Evolutionary conservation across 2,113 vertebrate species (phyloP).

Genomic region (Tonatia bakeri): DNA sequence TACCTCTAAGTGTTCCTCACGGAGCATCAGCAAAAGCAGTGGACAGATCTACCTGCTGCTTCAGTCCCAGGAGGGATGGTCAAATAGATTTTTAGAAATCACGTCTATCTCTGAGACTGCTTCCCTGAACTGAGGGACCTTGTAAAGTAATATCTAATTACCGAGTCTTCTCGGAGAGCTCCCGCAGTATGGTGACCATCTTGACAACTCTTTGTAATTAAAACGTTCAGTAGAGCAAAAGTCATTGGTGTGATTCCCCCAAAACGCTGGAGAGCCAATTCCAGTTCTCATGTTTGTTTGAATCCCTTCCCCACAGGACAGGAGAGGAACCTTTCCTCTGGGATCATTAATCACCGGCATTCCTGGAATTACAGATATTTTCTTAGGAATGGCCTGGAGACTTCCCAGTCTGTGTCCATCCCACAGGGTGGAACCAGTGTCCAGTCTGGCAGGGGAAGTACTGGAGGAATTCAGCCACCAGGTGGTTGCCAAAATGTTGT

Average conservation of each 20-base stretch:
- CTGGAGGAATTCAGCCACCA: neutral
- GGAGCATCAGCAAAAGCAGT: neutral
- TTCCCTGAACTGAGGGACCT: neutral
- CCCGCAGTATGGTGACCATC: neutral
- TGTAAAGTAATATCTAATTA: neutral
- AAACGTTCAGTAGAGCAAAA: neutral
- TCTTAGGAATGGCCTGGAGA: neutral
- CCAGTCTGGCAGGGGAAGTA: neutral
- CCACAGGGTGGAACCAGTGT: neutral
- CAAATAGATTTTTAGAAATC: neutral
- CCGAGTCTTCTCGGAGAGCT: neutral
- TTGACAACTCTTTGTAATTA: neutral
- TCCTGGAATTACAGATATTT: neutral
- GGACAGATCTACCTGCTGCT: neutral
- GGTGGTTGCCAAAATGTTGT: neutral
- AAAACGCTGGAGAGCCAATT: neutral
- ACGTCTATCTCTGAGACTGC: neutral
- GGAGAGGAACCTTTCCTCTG: neutral
- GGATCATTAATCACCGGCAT: neutral
- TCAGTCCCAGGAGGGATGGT: neutral
- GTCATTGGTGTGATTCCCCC: neutral
- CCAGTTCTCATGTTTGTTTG: neutral
- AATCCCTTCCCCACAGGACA: conserved; percentile 26
- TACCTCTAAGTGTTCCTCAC: neutral
- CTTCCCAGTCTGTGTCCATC: neutral